phyloP scores from a whole-genome alignment of 2,113 vertebrate genomes.

The Bufo gargarizans region DNA sequence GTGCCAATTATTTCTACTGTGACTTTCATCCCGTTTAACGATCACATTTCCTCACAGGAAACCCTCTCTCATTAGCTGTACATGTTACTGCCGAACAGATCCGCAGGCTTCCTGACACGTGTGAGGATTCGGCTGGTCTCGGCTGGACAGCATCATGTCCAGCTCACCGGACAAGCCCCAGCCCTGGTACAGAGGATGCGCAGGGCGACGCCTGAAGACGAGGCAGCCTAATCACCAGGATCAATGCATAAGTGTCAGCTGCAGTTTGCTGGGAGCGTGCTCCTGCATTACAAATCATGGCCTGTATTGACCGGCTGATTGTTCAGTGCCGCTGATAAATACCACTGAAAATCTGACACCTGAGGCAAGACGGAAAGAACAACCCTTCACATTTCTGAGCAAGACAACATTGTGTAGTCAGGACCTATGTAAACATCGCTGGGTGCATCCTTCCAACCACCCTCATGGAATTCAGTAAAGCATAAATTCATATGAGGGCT shows the following conservation, averaged over 20 bases:
- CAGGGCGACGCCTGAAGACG: not conserved
- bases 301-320: not conserved
- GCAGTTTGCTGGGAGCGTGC: slow-evolving; percentile 8
- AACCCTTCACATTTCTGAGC: not conserved
- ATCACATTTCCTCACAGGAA: not conserved
- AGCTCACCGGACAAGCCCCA: slow-evolving; percentile 17
- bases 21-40: not conserved
- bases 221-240: slow-evolving; percentile 24
- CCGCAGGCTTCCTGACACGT: not conserved
- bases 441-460: not conserved
- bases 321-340: not conserved
- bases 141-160: not conserved
- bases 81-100: not conserved
- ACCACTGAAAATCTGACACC: not conserved
- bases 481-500: not conserved
- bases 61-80: no score
- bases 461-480: not conserved
- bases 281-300: slow-evolving; percentile 33
- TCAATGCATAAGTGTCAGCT: slow-evolving; percentile 38
- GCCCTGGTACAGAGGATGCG: not conserved
- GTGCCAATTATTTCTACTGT: not conserved
- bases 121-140: not conserved
- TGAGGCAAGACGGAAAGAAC: not conserved
- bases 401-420: not conserved
- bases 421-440: not conserved